Evolutionary conservation across 2,113 vertebrate genomes (phyloP), one percentile per base, ranked within the genome.

Genomic region (Pitta sordida): DNA sequence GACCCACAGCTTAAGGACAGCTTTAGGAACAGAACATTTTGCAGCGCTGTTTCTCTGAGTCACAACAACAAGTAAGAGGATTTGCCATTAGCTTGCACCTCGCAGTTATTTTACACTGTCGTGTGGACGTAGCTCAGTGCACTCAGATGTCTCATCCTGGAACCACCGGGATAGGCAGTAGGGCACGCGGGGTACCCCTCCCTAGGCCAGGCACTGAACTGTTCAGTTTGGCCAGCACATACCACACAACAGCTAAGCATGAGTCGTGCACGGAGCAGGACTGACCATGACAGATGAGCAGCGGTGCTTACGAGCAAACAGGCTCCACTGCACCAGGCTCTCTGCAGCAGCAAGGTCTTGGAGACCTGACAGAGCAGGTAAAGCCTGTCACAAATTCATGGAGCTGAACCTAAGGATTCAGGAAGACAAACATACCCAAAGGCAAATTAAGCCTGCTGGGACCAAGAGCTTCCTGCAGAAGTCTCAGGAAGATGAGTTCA

Each of bases 241-340:
- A 62, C 11, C 30, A 16, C 2, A 0, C 3, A 9, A 18, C 22
- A 53, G 71, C 75, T 1, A 13, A 76, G 75, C 53, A 18, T 0
- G 1, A 55, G 65, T 2, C 1, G 0, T 5, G 5, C 0, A 0
- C 0, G 0, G 60, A 88, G 70, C 22, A 10, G 49, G 70, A 74
- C 3, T 0, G 2, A 4, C 71, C 52, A 69, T 24, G 86, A 71
- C 53, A 76, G 60, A 36, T 0, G n/a, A 87, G 62, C 89, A 32
- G 20, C 4, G 49, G 18, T 24, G 37, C 80, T 62, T 64, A 41
- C 6, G 4, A 62, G 44, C 1, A 5, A 70, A 58, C n/a, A 16
- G 51, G 81, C 80, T 44, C 59, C 2, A 1, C 62, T 1, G 18
- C 36, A 8, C 69, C 0, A 1, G 1, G 26, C 71, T 18, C 51